Evolutionary conservation across 2,888 invertebrate genomes (phyloP), one percentile per base, ranked within the genome.

Genomic region (Nymphalis urticae): DNA sequence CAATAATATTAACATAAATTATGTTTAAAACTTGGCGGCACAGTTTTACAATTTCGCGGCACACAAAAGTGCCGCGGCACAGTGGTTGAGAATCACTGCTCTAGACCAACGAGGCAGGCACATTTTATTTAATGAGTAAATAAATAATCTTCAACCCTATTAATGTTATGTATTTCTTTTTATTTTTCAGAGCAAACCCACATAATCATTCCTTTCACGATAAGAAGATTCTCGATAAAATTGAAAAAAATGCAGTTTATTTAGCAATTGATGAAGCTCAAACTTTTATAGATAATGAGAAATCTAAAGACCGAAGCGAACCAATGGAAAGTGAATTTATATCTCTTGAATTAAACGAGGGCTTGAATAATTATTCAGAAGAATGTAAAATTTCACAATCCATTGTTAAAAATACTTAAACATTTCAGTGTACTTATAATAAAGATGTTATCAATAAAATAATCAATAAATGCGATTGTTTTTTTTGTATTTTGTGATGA

Each of bases 131-230:
- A 24, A 24, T 24, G 24, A 24, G 24, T 24, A 24, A 27, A 27
- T 27, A 27, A 5, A 27, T 27, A 27, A 27, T 27, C 27, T 32
- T 32, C 5, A 32, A 32, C 5, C 27, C 27, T 32, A 32, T 32
- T 32, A 5, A 32, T 0, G 6, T 6, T 6, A n/a, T 19, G 0
- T 53, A 58, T 47, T 36, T 69, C 74, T n/a, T 74, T 65, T 54
- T 72, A 68, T 24, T 71, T 76, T 75, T 42, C 79, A 93, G 93
- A 76, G 84, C 87, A 7, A 90, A 92, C 73, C 86, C 87, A 7
- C 93, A 93, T 77, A 89, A 88, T 69, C 93, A 93, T 72, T 76
- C 89, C 0, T 93, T 89, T 78, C 93, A 93, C 71, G 93, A 93
- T 68, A 90, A 88, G 75, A 93, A 92, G 75, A 93, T 93, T 53